Percentiles rank a stretch among this genome's conserved stretches.
These are phyloP conservation scores for Drosophila yooni DNA, from an alignment of 2,888 invertebrate species.

Conservation along the genomic window DNA sequence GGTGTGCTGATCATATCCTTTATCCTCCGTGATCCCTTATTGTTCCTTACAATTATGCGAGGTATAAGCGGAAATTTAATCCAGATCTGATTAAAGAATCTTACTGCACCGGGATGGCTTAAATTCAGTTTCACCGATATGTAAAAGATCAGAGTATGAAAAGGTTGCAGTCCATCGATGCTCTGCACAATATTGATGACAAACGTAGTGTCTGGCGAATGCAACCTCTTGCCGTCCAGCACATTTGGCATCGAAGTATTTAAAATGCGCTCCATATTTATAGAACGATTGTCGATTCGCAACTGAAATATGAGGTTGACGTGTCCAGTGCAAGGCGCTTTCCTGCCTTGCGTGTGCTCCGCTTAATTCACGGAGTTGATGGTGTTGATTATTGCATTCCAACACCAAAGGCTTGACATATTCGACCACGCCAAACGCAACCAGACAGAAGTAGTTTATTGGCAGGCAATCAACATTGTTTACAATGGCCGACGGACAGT, in stretches of 20 bases:
- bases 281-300: conserved; percentile 31
- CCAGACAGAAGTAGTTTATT: conserved; percentile 30
- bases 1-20: conserved; percentile 68
- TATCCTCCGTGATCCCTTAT: conserved; percentile 41
- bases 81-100: conserved; percentile 67
- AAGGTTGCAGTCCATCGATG: conserved; percentile 57
- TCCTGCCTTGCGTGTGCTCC: conserved; percentile 31
- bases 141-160: conserved; percentile 76
- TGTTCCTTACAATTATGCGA: conserved; percentile 47
- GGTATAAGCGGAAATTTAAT: conserved; percentile 62
- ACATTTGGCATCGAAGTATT: conserved; percentile 7
- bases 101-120: conserved; percentile 20
- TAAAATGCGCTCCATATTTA: conserved; percentile 60
- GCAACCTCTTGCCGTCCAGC: conserved; percentile 3
- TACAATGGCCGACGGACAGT: conserved; percentile 39
- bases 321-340: not conserved
- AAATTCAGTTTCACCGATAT: conserved; percentile 69
- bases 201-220: conserved; percentile 50
- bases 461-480: conserved; percentile 40
- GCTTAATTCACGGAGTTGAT: conserved; percentile 2
- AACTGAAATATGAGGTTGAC: conserved; percentile 47
- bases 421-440: conserved; percentile 16
- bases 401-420: conserved; percentile 21
- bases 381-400: conserved; percentile 32
- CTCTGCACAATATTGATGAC: conserved; percentile 58